phyloP scores from a whole-genome alignment of 1,140 invertebrate genomes.

The Sitodiplosis mosellana region DNA sequence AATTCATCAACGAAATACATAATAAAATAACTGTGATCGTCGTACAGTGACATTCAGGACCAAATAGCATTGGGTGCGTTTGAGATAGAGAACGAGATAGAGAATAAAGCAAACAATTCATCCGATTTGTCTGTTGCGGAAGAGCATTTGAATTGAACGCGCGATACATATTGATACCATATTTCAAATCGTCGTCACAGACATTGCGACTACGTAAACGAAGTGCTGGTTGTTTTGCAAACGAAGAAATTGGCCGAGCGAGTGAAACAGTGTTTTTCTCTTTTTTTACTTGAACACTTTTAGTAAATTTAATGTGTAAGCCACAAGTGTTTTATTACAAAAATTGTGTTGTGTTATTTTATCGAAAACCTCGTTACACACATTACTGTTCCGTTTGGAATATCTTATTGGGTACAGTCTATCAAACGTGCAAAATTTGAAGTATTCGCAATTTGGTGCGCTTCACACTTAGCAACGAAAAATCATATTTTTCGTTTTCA shows the following conservation, averaged over 20 bases:
- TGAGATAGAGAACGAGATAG: too few relatives aligned
- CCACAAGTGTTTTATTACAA: background rate
- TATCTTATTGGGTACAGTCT: slow-evolving; percentile 4
- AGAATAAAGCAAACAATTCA: background rate
- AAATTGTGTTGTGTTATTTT: slow-evolving; percentile 5
- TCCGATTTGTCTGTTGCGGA: background rate
- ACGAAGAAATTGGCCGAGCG: background rate
- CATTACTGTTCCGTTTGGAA: slow-evolving; percentile 5
- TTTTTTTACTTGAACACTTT: background rate
- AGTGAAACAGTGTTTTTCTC: background rate
- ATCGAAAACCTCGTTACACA: slow-evolving; percentile 5
- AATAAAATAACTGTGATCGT: background rate
- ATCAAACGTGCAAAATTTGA: slow-evolving; percentile 4
- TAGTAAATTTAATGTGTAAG: slow-evolving; percentile 2
- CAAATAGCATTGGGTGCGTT: too few relatives aligned
- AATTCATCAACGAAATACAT: slow-evolving; percentile 1
- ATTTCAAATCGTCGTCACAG: background rate
- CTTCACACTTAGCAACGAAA: background rate
- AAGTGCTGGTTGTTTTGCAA: background rate
- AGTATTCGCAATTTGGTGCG: background rate
- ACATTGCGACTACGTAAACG: background rate
- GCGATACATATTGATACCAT: background rate
- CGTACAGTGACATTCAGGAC: background rate
- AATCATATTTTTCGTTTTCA: background rate
- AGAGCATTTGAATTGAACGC: background rate